Evolutionary conservation across 1,140 invertebrate genomes (phyloP).

Genomic region (Muscidifurax raptorellus): DNA sequence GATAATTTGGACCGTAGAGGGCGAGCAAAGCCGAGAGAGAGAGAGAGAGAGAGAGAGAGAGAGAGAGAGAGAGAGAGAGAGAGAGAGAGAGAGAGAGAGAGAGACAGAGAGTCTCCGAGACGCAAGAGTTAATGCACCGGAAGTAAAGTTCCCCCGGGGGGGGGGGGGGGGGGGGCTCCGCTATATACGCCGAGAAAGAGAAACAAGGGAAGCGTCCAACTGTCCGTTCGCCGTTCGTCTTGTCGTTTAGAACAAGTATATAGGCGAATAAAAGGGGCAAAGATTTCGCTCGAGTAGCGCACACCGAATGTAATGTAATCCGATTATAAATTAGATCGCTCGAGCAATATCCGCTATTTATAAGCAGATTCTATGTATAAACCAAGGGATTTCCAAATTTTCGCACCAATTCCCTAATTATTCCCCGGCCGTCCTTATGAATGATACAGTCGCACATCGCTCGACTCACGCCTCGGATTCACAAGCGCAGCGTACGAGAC

Average conservation of each 20-base stretch:
- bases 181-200: background rate
- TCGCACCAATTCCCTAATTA: no score
- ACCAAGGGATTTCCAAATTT: no score
- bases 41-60: no score
- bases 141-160: conserved; percentile 46
- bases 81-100: no score
- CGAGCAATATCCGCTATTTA: no score
- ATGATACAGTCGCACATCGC: background rate
- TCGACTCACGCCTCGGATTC: background rate
- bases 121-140: conserved; percentile 10
- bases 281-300: background rate
- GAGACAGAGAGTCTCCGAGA: background rate
- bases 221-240: conserved; percentile 3
- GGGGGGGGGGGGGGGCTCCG: conserved; percentile 47
- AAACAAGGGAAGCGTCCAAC: background rate
- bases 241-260: background rate
- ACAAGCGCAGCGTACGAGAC: background rate
- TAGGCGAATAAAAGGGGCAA: background rate
- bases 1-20: background rate
- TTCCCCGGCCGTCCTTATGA: background rate
- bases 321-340: background rate
- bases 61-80: no score
- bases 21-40: background rate
- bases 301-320: background rate
- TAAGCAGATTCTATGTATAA: no score